phyloP scores from a whole-genome alignment of 2,113 vertebrate species.

The Protomyctophum bolini region DNA sequence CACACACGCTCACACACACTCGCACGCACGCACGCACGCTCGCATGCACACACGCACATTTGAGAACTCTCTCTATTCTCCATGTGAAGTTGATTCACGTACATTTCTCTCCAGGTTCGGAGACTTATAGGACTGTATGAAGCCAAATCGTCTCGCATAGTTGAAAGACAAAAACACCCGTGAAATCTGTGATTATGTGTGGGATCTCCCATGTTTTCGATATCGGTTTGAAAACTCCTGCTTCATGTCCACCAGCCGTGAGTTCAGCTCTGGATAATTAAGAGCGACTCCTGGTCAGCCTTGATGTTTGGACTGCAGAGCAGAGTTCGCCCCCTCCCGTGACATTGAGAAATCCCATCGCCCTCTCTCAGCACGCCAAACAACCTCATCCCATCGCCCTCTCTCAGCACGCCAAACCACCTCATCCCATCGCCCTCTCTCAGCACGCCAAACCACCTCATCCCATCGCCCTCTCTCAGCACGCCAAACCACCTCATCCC shows the following conservation, averaged over 20 bases:
- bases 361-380: not conserved
- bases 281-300: not conserved
- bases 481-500: too few species aligned
- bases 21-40: conserved; percentile 8
- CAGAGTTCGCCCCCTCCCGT: not conserved
- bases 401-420: not conserved
- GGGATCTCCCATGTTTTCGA: too few species aligned
- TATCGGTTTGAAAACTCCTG: too few species aligned
- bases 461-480: not conserved
- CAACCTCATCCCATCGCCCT: too few species aligned
- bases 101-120: too few species aligned
- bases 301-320: not conserved
- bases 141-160: too few species aligned
- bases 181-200: too few species aligned
- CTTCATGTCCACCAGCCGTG: too few species aligned
- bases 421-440: not conserved
- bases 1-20: conserved; percentile 15
- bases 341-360: not conserved
- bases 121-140: too few species aligned
- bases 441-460: too few species aligned
- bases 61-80: too few species aligned
- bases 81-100: too few species aligned
- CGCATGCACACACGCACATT: not conserved
- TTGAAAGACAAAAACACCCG: not conserved
- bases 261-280: not conserved